Conservation (phyloP, 2,888 invertebrate genomes). For the Xestobium rufovillosum region DNA sequence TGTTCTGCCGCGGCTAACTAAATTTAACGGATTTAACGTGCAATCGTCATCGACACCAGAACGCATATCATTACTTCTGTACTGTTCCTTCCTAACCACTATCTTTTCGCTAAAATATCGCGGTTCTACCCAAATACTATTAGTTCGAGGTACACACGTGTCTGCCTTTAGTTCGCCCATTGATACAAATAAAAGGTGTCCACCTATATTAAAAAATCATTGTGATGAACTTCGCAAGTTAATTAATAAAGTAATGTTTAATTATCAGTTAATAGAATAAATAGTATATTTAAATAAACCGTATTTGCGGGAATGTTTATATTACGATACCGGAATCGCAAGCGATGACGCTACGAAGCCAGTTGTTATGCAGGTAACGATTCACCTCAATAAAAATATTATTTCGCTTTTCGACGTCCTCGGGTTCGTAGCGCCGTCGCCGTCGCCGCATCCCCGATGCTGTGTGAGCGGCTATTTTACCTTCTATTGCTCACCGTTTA, state of each 20-base stretch:
- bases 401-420: conserved; percentile 17
- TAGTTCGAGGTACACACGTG: conserved; percentile 42
- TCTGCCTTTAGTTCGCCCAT: conserved; percentile 45
- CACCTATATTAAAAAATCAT: conserved; percentile 43
- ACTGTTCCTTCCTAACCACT: too few relatives aligned
- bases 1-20: too few relatives aligned
- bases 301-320: conserved; percentile 38
- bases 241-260: conserved; percentile 39
- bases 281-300: conserved; percentile 37
- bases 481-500: conserved; percentile 30
- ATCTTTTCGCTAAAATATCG: too few relatives aligned
- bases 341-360: conserved; percentile 20
- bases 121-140: too few relatives aligned
- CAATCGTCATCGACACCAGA: too few relatives aligned
- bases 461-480: conserved; percentile 33
- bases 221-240: conserved; percentile 45
- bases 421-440: conserved; percentile 24
- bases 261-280: conserved; percentile 42
- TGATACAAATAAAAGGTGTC: conserved; percentile 43
- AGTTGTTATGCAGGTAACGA: conserved; percentile 20
- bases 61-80: too few relatives aligned
- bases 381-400: neutral
- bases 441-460: conserved; percentile 30
- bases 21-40: too few relatives aligned
- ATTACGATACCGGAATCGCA: conserved; percentile 10